These are phyloP conservation scores for Aethina tumida DNA, from an alignment of 1,140 invertebrate species.

Conservation along the genomic window DNA sequence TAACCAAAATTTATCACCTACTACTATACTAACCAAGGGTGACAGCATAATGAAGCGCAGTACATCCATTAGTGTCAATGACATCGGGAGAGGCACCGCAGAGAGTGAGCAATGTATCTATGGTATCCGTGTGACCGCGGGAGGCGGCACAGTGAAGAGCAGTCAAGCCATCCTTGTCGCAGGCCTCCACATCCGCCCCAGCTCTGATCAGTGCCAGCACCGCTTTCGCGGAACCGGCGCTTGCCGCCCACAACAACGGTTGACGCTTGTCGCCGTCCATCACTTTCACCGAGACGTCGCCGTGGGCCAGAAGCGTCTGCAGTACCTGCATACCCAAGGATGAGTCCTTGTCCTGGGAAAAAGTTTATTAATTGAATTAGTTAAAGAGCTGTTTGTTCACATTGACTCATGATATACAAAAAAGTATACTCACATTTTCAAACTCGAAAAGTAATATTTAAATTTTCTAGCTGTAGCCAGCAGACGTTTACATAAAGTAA, in stretches of 20 bases:
- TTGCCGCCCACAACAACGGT: slow-evolving; percentile 93
- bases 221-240: slow-evolving; percentile 87
- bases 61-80: slow-evolving; percentile 85
- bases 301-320: slow-evolving; percentile 67
- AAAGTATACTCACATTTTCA: too few species aligned
- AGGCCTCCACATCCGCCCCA: slow-evolving; percentile 64
- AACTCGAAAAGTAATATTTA: too few species aligned
- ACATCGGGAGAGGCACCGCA: slow-evolving; percentile 80
- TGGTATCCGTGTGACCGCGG: slow-evolving; percentile 84
- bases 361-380: too few species aligned
- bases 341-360: slow-evolving; percentile 31
- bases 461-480: too few species aligned
- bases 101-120: slow-evolving; percentile 81
- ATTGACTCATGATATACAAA: too few species aligned
- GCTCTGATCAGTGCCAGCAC: slow-evolving; percentile 78
- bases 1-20: not conserved
- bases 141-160: slow-evolving; percentile 94
- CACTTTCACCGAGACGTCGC: slow-evolving; percentile 69
- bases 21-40: slow-evolving; percentile 51
- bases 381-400: too few species aligned
- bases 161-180: slow-evolving; percentile 76
- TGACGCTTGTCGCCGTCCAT: slow-evolving; percentile 85
- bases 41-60: slow-evolving; percentile 91
- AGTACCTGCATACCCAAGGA: slow-evolving; percentile 69
- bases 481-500: too few species aligned